Evolutionary conservation across 1,140 invertebrate genomes (phyloP).

Genomic region (Heliothis subflexa): DNA sequence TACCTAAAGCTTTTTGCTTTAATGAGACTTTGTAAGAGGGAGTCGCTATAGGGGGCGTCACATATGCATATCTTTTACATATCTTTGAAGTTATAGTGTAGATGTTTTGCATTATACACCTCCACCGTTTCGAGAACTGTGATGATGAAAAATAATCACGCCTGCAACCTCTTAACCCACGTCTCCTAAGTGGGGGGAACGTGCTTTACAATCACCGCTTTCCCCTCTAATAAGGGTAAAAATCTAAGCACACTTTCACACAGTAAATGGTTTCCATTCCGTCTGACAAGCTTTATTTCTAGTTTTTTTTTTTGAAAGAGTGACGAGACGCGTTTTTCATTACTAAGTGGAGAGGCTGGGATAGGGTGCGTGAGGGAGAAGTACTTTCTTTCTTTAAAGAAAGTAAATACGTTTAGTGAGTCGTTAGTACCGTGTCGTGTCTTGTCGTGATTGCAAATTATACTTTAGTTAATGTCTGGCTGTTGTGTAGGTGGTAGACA

Average conservation of each 20-base stretch:
- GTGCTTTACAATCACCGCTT: neutral
- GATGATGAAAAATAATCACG: too few relatives aligned
- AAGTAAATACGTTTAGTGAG: too few relatives aligned
- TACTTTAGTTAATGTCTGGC: neutral
- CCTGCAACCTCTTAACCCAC: too few relatives aligned
- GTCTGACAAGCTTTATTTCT: slow-evolving; percentile 25
- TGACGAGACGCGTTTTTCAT: slow-evolving; percentile 30
- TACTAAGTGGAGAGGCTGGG: neutral
- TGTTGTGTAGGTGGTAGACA: too few relatives aligned
- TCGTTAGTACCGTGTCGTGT: slow-evolving; percentile 20
- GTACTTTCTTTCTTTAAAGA: too few relatives aligned
- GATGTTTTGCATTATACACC: too few relatives aligned
- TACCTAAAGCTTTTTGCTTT: too few relatives aligned
- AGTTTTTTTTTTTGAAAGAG: slow-evolving; percentile 11
- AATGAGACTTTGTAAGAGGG: too few relatives aligned
- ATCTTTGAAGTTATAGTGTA: too few relatives aligned
- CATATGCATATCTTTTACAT: too few relatives aligned
- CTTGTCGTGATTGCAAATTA: slow-evolving; percentile 10
- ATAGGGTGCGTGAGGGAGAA: neutral
- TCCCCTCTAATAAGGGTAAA: neutral
- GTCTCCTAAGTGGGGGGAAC: neutral
- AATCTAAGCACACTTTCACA: slow-evolving; percentile 4
- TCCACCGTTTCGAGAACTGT: too few relatives aligned
- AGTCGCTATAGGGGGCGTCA: too few relatives aligned
- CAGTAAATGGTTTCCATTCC: slow-evolving; percentile 27